Percentiles rank a stretch among this genome's conserved stretches.
Evolutionary conservation across 2,888 invertebrate species (phyloP).

Genomic region (Parelbella ahira): DNA sequence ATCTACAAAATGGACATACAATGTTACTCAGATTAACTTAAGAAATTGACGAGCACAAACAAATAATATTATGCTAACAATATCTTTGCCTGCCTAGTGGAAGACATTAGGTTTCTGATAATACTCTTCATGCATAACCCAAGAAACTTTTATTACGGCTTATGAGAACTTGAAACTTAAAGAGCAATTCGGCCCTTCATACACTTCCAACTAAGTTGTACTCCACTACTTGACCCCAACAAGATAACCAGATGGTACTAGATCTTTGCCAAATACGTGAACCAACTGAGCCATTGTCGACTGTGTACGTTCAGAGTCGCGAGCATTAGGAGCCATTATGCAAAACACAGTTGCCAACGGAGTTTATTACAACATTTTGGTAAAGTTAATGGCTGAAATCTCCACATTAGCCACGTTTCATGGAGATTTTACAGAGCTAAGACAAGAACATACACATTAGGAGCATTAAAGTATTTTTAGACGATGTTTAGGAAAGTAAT

Average conservation of each 20-base stretch:
- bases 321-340: slow-evolving; percentile 19
- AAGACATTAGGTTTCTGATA: too few relatives aligned
- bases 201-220: not conserved
- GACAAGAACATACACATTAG: slow-evolving; percentile 9
- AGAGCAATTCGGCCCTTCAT: slow-evolving; percentile 12
- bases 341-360: slow-evolving; percentile 23
- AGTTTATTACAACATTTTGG: slow-evolving; percentile 24
- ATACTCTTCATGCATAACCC: too few relatives aligned
- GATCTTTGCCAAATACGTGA: slow-evolving; percentile 13
- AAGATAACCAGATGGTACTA: slow-evolving; percentile 18
- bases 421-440: slow-evolving; percentile 12
- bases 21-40: too few relatives aligned
- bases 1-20: too few relatives aligned
- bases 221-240: slow-evolving; percentile 14
- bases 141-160: too few relatives aligned
- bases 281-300: slow-evolving; percentile 15
- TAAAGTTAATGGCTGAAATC: slow-evolving; percentile 22
- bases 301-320: slow-evolving; percentile 10
- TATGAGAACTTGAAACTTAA: slow-evolving; percentile 2
- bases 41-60: too few relatives aligned
- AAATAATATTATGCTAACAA: too few relatives aligned
- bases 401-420: slow-evolving; percentile 23
- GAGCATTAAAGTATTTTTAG: slow-evolving; percentile 1
- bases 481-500: too few relatives aligned
- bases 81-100: too few relatives aligned